phyloP scores from a whole-genome alignment of 2,888 invertebrate genomes.

The Lobophora halterata region DNA sequence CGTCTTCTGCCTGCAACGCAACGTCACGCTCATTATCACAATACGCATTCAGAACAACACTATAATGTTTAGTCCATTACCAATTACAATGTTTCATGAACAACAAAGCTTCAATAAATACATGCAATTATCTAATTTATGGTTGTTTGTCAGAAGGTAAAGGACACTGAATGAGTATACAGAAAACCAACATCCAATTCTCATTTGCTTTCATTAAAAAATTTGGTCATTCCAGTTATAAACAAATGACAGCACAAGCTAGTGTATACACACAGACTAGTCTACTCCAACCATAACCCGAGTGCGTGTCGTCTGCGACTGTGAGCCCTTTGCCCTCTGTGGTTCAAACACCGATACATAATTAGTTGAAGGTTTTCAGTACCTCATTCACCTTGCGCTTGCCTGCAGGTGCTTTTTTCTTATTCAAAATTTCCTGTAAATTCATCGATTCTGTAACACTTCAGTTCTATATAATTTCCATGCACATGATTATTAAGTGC shows the following conservation, averaged over 20 bases:
- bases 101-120: not conserved
- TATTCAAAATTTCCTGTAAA: conserved; percentile 79
- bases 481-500: conserved; percentile 7
- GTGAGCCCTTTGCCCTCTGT: conserved; percentile 68
- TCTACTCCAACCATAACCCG: not conserved
- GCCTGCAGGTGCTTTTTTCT: conserved; percentile 75
- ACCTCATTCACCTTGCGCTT: conserved; percentile 80
- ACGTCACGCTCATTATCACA: not conserved
- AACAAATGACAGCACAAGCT: conserved; percentile 47
- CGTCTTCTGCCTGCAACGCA: conserved; percentile 82
- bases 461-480: conserved; percentile 17
- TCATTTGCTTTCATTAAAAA: not conserved
- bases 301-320: conserved; percentile 5
- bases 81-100: not conserved
- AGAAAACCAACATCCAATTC: conserved; percentile 76
- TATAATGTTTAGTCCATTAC: no score
- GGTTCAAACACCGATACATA: conserved; percentile 40
- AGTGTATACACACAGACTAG: conserved; percentile 1
- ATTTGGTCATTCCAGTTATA: conserved; percentile 39
- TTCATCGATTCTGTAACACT: conserved; percentile 63
- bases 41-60: not conserved
- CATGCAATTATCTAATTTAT: conserved; percentile 8
- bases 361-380: conserved; percentile 79
- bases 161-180: conserved; percentile 68
- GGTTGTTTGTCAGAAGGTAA: conserved; percentile 67